These are phyloP conservation scores for Chirona hameri DNA, from an alignment of 2,888 invertebrate genomes.

Conservation along the genomic window DNA sequence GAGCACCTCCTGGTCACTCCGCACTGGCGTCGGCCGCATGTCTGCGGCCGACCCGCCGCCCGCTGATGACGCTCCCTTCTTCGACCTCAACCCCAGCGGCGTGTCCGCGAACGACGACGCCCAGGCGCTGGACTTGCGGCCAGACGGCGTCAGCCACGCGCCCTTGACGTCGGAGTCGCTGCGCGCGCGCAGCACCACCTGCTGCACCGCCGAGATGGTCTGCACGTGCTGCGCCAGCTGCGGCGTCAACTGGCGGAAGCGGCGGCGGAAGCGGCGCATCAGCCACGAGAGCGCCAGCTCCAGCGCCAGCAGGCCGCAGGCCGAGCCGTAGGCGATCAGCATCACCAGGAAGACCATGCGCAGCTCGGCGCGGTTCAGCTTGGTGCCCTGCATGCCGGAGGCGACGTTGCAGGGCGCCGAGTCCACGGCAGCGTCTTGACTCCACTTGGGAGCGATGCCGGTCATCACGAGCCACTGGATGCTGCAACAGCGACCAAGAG, in stretches of 20 bases:
- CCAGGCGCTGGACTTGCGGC: not conserved
- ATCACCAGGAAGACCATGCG: constrained; percentile 75
- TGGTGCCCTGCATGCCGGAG: constrained; percentile 72
- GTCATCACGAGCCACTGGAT: not conserved
- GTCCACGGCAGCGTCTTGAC: not conserved
- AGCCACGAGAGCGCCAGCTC: not conserved
- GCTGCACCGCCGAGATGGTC: not conserved
- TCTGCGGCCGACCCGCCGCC: too few relatives aligned
- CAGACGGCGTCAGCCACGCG: not conserved
- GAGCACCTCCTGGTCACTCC: too few relatives aligned
- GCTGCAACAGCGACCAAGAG: not conserved
- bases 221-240: not conserved
- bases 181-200: not conserved
- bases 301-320: constrained; percentile 39
- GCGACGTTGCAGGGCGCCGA: constrained; percentile 66
- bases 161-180: not conserved
- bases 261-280: not conserved
- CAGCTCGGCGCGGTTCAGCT: constrained; percentile 69
- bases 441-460: not conserved
- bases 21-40: too few relatives aligned
- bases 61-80: too few relatives aligned
- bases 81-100: too few relatives aligned
- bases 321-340: not conserved
- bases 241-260: not conserved
- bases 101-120: too few relatives aligned